Conservation (phyloP, 2,888 invertebrate species). For the Sphecodes monilicornis region DNA sequence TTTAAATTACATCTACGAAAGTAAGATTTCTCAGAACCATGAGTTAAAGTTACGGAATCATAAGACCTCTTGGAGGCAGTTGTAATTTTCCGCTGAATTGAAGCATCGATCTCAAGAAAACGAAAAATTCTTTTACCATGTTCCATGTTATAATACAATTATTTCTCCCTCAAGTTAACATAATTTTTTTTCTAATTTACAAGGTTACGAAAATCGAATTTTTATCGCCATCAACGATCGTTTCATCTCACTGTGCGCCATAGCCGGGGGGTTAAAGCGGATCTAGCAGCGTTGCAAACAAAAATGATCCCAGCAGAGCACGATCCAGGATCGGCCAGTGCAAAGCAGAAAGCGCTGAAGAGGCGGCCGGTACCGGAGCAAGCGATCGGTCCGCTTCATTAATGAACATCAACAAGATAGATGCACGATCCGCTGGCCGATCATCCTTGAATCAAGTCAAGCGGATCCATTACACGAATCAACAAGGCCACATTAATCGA, state of each 20-base stretch:
- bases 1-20: no score
- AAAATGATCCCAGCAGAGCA: neutral
- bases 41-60: no score
- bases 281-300: neutral
- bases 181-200: neutral
- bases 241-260: neutral
- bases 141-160: no score
- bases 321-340: neutral
- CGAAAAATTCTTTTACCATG: no score
- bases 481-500: slow-evolving; percentile 62
- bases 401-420: slow-evolving; percentile 40
- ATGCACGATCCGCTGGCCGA: slow-evolving; percentile 30
- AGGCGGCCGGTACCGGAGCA: neutral
- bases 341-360: neutral
- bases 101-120: no score
- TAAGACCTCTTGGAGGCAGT: no score
- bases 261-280: neutral
- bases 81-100: no score
- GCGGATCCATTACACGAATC: slow-evolving; percentile 54
- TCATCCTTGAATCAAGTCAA: slow-evolving; percentile 38
- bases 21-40: no score
- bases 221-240: neutral
- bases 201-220: neutral
- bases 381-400: slow-evolving; percentile 10
- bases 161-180: no score